Base-by-base conservation (phyloP, 2,113 vertebrate species). In the Dipodomys spectabilis region DNA sequence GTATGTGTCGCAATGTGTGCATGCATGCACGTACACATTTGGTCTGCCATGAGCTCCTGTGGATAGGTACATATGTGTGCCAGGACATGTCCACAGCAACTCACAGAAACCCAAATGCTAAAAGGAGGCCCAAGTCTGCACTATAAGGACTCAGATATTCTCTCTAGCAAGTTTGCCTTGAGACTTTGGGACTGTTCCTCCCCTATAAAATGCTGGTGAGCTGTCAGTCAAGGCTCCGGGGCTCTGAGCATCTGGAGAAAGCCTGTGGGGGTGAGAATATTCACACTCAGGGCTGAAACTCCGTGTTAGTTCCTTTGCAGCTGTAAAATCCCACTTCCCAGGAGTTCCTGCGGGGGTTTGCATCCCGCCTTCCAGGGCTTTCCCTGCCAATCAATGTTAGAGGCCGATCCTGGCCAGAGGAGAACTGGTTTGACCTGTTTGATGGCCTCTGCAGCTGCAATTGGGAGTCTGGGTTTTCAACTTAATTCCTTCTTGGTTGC, bases 341-440 rank as follows among this genome's bases (percentile, higher is more conserved):
- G 77, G 94, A 49, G 39, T 28, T 75, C 92, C 93, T 69, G 32
- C 87, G 82, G 93, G 88, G 86, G 30, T 82, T 30, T 95, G 82
- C 65, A 62, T 16, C n/a, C 64, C 0, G 1, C 72, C 87, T 96
- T 82, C 87, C 73, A 82, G 28, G 90, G 49, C 65, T 67, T 75
- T 68, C 57, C 72, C 79, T 90, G 85, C n/a, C 90, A 88, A 85
- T 94, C 95, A 93, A 60, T 60, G 75, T 87, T 71, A 85, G 74
- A 49, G 74, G 80, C 95, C 28, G 30, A 71, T 95, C 77, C 81
- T 15, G 20, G 73, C 73, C 79, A 62, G 78, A 53, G 88, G 32
- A 75, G 82, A 94, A 95, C 95, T 7, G 13, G 96, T 95, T 74
- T 81, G 92, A 94, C 96, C 90, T 92, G 96, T 44, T 30, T 60